phyloP scores from a whole-genome alignment of 2,888 invertebrate genomes.

The Clostera curtula region DNA sequence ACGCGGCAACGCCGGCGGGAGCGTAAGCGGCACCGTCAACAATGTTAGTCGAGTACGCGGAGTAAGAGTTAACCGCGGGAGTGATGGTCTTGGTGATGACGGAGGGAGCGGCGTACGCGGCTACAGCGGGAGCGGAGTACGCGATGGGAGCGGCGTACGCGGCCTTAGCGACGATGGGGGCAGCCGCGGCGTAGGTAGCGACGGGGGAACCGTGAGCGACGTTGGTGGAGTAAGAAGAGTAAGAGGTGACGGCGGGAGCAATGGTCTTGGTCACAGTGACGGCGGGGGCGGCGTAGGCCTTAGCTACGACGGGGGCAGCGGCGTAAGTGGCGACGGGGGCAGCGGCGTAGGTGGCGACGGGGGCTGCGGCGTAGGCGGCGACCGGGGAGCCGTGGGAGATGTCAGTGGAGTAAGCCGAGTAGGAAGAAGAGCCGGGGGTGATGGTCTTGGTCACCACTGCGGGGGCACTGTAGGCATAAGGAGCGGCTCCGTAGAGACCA shows the following conservation, averaged over 20 bases:
- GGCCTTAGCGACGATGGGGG: slow-evolving; percentile 36
- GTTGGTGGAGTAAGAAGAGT: slow-evolving; percentile 49
- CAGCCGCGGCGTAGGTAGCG: slow-evolving; percentile 35
- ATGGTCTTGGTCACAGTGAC: slow-evolving; percentile 32
- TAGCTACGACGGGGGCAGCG: slow-evolving; percentile 47
- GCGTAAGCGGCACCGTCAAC: slow-evolving; percentile 41
- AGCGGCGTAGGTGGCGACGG: too few relatives aligned
- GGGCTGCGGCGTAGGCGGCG: too few relatives aligned
- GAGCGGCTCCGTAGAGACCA: slow-evolving; percentile 59
- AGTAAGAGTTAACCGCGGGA: slow-evolving; percentile 39
- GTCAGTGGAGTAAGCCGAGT: slow-evolving; percentile 45
- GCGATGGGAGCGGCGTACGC: slow-evolving; percentile 49
- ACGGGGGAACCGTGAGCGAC: slow-evolving; percentile 33
- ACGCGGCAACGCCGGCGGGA: slow-evolving; percentile 32
- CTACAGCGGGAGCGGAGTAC: too few relatives aligned
- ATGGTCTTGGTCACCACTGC: slow-evolving; percentile 48
- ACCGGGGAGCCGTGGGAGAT: slow-evolving; percentile 29
- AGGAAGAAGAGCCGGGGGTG: slow-evolving; percentile 41
- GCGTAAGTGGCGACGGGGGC: slow-evolving; percentile 31
- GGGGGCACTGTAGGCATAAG: slow-evolving; percentile 63
- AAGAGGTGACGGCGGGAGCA: slow-evolving; percentile 36
- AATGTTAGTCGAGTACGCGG: slow-evolving; percentile 39
- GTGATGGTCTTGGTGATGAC: slow-evolving; percentile 35
- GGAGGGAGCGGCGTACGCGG: slow-evolving; percentile 37
- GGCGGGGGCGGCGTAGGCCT: slow-evolving; percentile 60